Percentiles rank a stretch among this genome's conserved stretches.
Evolutionary conservation across 2,113 vertebrate genomes (phyloP).

Genomic region (Plecotus auritus): DNA sequence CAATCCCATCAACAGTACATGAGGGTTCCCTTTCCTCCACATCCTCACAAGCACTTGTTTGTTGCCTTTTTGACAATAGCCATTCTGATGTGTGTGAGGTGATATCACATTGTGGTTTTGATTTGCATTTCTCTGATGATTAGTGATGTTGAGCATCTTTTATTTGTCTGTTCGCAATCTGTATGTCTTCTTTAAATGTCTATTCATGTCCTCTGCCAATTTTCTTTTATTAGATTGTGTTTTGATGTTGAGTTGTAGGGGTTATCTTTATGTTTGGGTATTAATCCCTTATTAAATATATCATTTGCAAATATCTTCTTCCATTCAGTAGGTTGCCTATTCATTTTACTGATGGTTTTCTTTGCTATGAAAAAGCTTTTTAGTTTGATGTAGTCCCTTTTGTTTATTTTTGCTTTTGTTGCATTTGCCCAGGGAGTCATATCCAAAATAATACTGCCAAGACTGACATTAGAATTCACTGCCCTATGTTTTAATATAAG

Average conservation of each 20-base stretch:
- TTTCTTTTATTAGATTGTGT: background rate
- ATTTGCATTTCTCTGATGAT: background rate
- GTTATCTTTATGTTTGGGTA: background rate
- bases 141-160: background rate
- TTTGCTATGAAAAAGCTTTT: background rate
- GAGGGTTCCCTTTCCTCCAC: background rate
- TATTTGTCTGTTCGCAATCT: background rate
- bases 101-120: background rate
- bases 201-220: background rate
- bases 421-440: background rate
- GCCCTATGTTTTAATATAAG: background rate
- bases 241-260: background rate
- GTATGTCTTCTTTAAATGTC: background rate
- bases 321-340: background rate
- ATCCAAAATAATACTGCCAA: background rate
- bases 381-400: background rate
- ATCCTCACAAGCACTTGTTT: background rate
- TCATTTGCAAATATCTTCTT: background rate
- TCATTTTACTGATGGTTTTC: background rate
- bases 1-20: background rate
- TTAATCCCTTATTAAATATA: background rate
- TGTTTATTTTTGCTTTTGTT: background rate
- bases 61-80: background rate
- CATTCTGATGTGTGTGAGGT: background rate
- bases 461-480: background rate